Evolutionary conservation across 2,113 vertebrate genomes (phyloP), one percentile per base, ranked within the genome.

Genomic region (Syngnathoides biaculeatus): DNA sequence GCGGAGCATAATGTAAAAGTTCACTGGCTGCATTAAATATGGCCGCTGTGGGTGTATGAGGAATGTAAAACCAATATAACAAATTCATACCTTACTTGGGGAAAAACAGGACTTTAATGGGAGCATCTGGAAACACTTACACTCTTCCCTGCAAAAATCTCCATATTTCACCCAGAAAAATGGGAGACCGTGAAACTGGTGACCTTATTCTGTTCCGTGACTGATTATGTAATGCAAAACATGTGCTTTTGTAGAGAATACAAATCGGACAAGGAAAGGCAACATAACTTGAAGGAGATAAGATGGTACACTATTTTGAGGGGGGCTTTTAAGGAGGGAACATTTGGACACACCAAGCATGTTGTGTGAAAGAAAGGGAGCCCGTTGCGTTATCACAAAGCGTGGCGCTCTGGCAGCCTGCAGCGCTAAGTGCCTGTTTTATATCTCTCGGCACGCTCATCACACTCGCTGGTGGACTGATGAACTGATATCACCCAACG

Each of bases 41-140:
- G 48, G 6, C 19, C 52, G 60, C 4, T 20, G 8, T 71, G 26
- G 56, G 39, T 40, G 4, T 35, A 64, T 55, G n/a, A 10, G 63
- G 42, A 67, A 71, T 60, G 60, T 75, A 69, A 77, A 68, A 65
- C 5, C 24, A 59, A 55, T 30, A 67, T 68, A 69, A 63, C 65
- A 74, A 22, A 77, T 43, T 66, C 47, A 79, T 40, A 59, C 38
- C 24, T 67, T 27, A 55, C 13, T 30, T 38, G 60, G 69, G 58
- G 82, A 19, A 53, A 27, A 48, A 38, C 40, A 22, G 13, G 9
- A 22, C 71, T 69, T 30, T 60, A 77, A 74, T 67, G 65, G 73
- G 64, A 79, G 68, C 89, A 91, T 86, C 86, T 90, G 87, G 89
- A 81, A 88, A 69, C 69, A 72, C 80, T 92, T 90, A 50, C 76